Conservation (phyloP, 2,888 invertebrate genomes). For the Drosophila flavopinicola region DNA sequence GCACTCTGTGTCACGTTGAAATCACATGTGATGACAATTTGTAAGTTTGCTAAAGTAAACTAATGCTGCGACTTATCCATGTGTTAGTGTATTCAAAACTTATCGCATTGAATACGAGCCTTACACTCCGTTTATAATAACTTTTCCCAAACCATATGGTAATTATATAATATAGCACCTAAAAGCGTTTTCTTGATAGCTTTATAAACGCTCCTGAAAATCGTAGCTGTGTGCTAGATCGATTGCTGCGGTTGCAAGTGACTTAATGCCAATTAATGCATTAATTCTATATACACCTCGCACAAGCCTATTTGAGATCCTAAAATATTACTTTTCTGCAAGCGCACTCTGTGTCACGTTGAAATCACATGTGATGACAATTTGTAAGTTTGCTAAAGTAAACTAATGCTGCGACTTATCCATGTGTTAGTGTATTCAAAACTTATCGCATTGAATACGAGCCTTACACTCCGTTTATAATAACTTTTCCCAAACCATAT, state of each 20-base stretch:
- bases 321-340: conserved; percentile 33
- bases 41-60: conserved; percentile 57
- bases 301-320: conserved; percentile 30
- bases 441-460: conserved; percentile 54
- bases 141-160: no score
- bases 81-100: conserved; percentile 21
- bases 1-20: conserved; percentile 73
- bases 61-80: conserved; percentile 60
- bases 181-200: conserved; percentile 73
- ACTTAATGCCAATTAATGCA: conserved; percentile 19
- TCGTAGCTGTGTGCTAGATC: conserved; percentile 61
- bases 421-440: conserved; percentile 38
- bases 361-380: conserved; percentile 58
- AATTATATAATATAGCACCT: conserved; percentile 53
- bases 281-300: conserved; percentile 43
- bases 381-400: conserved; percentile 60
- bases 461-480: conserved; percentile 21
- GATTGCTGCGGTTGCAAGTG: conserved; percentile 44
- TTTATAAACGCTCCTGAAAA: conserved; percentile 48
- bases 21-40: conserved; percentile 64
- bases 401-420: conserved; percentile 53
- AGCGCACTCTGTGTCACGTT: conserved; percentile 70
- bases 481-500: no score
- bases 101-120: conserved; percentile 57
- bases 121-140: conserved; percentile 21